Evolutionary conservation across 2,888 invertebrate genomes (phyloP).

Genomic region (Atethmia centrago): DNA sequence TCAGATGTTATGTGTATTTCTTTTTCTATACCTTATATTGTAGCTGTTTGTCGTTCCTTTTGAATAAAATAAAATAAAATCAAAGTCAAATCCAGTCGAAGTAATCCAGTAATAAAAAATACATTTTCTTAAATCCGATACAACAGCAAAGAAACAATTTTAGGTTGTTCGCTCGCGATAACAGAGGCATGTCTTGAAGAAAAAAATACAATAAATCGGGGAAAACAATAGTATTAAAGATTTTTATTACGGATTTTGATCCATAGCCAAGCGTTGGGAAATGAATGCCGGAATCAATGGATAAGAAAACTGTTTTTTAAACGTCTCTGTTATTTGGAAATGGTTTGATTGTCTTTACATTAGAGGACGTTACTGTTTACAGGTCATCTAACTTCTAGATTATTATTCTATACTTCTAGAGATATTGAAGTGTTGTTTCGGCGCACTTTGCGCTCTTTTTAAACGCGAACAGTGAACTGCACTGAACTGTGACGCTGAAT

Average conservation of each 20-base stretch:
- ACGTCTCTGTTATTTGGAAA: constrained; percentile 20
- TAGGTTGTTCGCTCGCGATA: constrained; percentile 15
- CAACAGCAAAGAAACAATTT: constrained; percentile 24
- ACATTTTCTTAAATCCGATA: constrained; percentile 9
- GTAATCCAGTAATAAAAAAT: background rate
- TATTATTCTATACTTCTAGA: too few species aligned
- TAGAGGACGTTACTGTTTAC: background rate
- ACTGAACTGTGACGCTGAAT: too few species aligned
- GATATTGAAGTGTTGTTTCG: too few species aligned
- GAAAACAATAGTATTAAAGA: constrained; percentile 27
- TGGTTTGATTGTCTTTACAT: constrained; percentile 13
- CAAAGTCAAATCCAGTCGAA: background rate
- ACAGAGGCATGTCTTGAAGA: constrained; percentile 20
- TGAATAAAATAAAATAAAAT: too few species aligned
- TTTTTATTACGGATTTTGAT: constrained; percentile 52
- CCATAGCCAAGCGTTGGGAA: constrained; percentile 43
- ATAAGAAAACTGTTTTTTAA: constrained; percentile 47
- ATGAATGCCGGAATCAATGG: constrained; percentile 42
- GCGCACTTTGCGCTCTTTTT: background rate
- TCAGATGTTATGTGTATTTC: too few species aligned
- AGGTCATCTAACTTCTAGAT: background rate
- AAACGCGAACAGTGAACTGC: too few species aligned
- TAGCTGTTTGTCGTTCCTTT: too few species aligned
- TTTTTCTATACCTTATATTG: too few species aligned
- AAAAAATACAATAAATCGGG: constrained; percentile 18